A percentile compares a stretch with the other conserved stretches of the same genome.
Conservation (phyloP, 2,797 vertebrate species). For the Eurystomus glaucurus region DNA sequence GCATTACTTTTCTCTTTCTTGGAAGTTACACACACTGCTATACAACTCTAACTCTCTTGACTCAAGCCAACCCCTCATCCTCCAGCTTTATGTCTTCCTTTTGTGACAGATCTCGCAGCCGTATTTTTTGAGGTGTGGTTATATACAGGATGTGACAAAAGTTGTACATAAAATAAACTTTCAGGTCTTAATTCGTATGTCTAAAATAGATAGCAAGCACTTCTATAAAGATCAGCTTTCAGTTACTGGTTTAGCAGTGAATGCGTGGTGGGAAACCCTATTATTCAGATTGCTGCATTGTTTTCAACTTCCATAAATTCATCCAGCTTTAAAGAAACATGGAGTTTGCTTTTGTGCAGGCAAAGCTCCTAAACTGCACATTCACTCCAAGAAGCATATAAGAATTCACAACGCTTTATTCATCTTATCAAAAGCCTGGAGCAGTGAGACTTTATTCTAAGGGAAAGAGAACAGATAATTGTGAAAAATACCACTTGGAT, state of each 20-base stretch:
- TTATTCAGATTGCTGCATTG: background rate
- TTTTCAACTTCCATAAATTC: background rate
- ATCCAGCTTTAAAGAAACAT: background rate
- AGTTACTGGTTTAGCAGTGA: background rate
- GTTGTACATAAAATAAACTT: background rate
- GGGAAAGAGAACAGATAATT: conserved; percentile 7
- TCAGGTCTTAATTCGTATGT: background rate
- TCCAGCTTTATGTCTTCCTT: background rate
- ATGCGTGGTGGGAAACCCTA: background rate
- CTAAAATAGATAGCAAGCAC: background rate
- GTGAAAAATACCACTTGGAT: conserved; percentile 31
- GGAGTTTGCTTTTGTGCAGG: conserved; percentile 14
- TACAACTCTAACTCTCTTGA: background rate
- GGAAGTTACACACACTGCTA: background rate
- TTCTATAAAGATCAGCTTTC: background rate
- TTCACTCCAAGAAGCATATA: background rate
- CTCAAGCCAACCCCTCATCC: background rate
- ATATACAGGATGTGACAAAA: background rate
- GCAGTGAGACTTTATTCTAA: conserved; percentile 5
- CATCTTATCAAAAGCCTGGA: conserved; percentile 3
- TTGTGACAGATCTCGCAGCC: background rate
- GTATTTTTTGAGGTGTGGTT: background rate
- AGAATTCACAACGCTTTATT: conserved; percentile 27
- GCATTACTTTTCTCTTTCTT: background rate
- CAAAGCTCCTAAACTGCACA: background rate